These are phyloP conservation scores for Bombus confusus DNA, from an alignment of 1,140 invertebrate species.

Conservation along the genomic window DNA sequence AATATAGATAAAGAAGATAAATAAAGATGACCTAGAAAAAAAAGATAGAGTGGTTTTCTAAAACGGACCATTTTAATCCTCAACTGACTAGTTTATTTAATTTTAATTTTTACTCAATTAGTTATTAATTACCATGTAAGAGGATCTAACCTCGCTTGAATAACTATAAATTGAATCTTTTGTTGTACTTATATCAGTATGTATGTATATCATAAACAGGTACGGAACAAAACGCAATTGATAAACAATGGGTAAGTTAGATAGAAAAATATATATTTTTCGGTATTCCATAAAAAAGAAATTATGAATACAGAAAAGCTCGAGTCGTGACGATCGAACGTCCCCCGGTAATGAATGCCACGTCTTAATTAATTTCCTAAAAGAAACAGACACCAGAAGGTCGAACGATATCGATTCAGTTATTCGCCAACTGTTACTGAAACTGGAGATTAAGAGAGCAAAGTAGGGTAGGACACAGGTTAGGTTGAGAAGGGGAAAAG, in stretches of 20 bases:
- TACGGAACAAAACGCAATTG: neutral
- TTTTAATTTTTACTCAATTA: too few species aligned
- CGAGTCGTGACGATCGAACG: neutral
- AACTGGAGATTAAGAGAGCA: too few species aligned
- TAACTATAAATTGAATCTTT: neutral
- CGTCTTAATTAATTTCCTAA: constrained; percentile 6
- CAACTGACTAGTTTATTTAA: neutral
- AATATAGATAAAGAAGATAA: neutral
- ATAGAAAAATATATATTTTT: neutral
- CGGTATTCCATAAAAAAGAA: neutral
- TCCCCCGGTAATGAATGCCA: neutral
- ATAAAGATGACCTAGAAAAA: neutral
- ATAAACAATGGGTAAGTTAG: neutral
- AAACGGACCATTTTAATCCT: neutral
- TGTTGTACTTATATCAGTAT: neutral
- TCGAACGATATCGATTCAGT: constrained; percentile 9
- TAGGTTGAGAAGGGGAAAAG: neutral
- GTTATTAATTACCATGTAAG: too few species aligned
- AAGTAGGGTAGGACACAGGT: neutral
- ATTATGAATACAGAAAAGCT: neutral
- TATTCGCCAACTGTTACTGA: neutral
- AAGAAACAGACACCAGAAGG: neutral
- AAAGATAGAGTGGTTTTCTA: neutral
- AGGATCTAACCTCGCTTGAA: too few species aligned
- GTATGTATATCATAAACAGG: neutral